Evolutionary conservation across 2,888 invertebrate species (phyloP), one percentile per base, ranked within the genome.

Genomic region (Drosophila imparisetae): DNA sequence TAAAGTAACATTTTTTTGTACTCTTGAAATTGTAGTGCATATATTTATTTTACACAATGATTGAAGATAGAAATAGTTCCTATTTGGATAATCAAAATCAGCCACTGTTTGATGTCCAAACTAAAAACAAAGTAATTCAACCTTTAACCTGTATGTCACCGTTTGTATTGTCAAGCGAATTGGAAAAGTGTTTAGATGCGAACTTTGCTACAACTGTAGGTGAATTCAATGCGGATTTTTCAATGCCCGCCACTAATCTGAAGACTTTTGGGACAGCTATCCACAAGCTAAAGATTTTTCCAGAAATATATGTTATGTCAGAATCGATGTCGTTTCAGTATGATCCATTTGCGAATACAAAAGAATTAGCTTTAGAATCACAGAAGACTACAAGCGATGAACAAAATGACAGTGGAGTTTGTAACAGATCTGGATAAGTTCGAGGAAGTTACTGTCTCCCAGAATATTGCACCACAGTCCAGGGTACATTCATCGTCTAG

Each of bases 11-110:
- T 42, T 32, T 27, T 11, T 13, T 10, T 34, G n/a, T 10, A 6
- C 5, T 59, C 38, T 42, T 45, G 15, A 59, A 79, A 75, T 75
- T 57, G 7, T 8, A 21, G 59, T 58, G 13, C 18, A 27, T 18
- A 40, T 42, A 29, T 36, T 49, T 66, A 34, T 49, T 58, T 18
- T 38, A 38, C 24, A 74, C 24, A 52, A 75, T 67, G 68, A 59
- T 79, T 24, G 61, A 74, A 32, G 50, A 30, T 24, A 32, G 10
- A 1, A 29, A 55, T 10, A 24, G 4, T 18, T 38, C 13, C 13
- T 45, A 30, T 32, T 40, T 48, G 24, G 45, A 36, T 60, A 42
- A n/a, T 10, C 27, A 27, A 38, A 48, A 45, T 48, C 59, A 36
- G 32, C 36, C 24, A 13, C 30, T 54, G 24, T 54, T 61, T 13